These are phyloP conservation scores for Theristicus caerulescens DNA, from an alignment of 2,113 vertebrate species.

Conservation along the genomic window DNA sequence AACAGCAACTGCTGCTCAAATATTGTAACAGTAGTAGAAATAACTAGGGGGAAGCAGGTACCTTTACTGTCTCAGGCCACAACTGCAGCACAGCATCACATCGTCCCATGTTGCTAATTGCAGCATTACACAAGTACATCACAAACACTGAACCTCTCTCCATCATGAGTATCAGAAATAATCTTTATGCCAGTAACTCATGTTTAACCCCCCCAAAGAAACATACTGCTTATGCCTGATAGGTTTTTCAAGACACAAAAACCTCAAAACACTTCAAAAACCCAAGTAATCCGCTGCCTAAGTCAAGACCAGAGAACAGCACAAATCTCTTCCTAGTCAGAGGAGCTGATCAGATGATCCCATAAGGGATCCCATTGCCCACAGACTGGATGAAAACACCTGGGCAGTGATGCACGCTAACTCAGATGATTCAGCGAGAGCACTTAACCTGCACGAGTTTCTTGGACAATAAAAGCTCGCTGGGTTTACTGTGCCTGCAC, in stretches of 20 bases:
- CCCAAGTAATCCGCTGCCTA: rapidly evolving
- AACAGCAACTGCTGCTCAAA: neutral
- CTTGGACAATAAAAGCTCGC: neutral
- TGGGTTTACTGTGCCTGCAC: neutral
- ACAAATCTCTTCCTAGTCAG: neutral
- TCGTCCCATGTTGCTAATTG: neutral
- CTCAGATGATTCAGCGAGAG: neutral
- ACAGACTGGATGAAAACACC: neutral
- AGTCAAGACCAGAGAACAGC: neutral
- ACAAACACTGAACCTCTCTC: neutral
- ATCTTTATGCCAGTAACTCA: neutral
- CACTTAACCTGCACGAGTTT: neutral
- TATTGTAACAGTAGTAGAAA: rapidly evolving
- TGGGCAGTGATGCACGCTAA: neutral
- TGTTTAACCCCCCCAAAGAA: neutral
- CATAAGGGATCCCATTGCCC: neutral
- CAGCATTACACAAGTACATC: neutral
- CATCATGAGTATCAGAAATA: neutral
- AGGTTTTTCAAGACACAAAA: neutral
- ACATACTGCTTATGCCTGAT: neutral
- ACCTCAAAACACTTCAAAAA: neutral
- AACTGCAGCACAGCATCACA: neutral
- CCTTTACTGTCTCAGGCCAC: neutral
- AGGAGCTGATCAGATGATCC: neutral
- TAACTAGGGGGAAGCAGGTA: neutral